Percentiles rank a stretch among this genome's conserved stretches.
phyloP scores from a whole-genome alignment of 2,888 invertebrate genomes.

The Sphaerophoria taeniata region DNA sequence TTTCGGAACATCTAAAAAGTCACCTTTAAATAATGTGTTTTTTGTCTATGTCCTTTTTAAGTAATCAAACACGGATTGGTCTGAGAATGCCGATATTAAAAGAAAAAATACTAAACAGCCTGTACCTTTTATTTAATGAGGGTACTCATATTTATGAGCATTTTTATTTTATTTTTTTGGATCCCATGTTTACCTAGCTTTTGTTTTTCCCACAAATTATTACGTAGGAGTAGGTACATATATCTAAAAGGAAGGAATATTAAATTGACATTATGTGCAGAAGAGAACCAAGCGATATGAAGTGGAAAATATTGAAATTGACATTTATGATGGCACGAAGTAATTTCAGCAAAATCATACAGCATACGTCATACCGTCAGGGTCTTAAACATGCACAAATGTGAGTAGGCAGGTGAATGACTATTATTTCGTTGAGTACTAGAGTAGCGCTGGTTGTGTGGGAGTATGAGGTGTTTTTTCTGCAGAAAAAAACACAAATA shows the following conservation, averaged over 20 bases:
- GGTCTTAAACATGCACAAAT: background rate
- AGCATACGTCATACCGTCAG: conserved; percentile 8
- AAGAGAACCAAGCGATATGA: background rate
- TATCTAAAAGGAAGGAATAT: background rate
- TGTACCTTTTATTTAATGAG: no score
- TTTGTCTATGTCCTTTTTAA: no score
- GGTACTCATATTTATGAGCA: no score
- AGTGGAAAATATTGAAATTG: conserved; percentile 26
- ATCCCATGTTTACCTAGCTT: conserved; percentile 31
- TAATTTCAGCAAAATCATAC: background rate
- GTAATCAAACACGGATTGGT: no score
- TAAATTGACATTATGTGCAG: background rate
- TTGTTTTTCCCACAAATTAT: conserved; percentile 3
- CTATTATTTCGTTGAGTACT: background rate
- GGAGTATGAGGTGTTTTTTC: conserved; percentile 12
- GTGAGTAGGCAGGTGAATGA: background rate
- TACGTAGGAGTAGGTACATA: background rate
- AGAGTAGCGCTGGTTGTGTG: background rate
- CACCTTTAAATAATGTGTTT: background rate
- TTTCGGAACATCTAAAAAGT: background rate
- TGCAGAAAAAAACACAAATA: background rate
- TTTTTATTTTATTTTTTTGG: no score
- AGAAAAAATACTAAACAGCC: no score
- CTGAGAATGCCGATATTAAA: no score
- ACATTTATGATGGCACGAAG: conserved; percentile 5